These are phyloP conservation scores for Xyliphius kryptos DNA, from an alignment of 2,113 vertebrate species.

Conservation along the genomic window DNA sequence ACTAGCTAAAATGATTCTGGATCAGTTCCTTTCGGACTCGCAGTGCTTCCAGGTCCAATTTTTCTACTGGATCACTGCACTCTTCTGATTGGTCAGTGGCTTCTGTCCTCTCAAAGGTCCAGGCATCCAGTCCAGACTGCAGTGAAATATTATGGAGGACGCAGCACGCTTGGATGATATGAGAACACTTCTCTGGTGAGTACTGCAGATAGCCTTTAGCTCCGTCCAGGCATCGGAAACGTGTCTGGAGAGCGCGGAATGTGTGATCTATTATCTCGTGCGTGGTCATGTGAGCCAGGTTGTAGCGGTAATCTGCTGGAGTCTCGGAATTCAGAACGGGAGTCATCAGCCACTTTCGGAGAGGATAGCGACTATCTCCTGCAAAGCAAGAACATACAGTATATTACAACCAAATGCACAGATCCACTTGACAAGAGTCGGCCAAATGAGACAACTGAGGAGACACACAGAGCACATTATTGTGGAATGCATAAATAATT, in stretches of 20 bases:
- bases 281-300: constrained; percentile 80
- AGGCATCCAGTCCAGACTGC: constrained; percentile 82
- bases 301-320: constrained; percentile 80
- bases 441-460: too few species aligned
- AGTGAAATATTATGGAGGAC: constrained; percentile 92
- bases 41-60: constrained; percentile 76
- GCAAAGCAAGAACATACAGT: background rate
- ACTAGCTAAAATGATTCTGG: constrained; percentile 79
- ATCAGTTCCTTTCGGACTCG: constrained; percentile 75
- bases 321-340: constrained; percentile 77
- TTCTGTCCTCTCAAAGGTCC: constrained; percentile 71
- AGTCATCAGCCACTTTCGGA: constrained; percentile 87
- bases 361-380: constrained; percentile 81
- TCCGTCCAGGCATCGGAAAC: constrained; percentile 89
- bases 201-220: constrained; percentile 89
- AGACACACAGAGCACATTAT: too few species aligned
- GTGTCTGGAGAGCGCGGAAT: constrained; percentile 76
- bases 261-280: constrained; percentile 83
- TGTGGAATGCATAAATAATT: too few species aligned
- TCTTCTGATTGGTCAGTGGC: constrained; percentile 72
- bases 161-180: constrained; percentile 90
- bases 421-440: too few species aligned
- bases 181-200: constrained; percentile 86
- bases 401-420: too few species aligned
- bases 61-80: constrained; percentile 71